Percentiles rank a stretch among this genome's conserved stretches.
phyloP scores from a whole-genome alignment of 2,113 vertebrate genomes.

The Bungarus multicinctus region DNA sequence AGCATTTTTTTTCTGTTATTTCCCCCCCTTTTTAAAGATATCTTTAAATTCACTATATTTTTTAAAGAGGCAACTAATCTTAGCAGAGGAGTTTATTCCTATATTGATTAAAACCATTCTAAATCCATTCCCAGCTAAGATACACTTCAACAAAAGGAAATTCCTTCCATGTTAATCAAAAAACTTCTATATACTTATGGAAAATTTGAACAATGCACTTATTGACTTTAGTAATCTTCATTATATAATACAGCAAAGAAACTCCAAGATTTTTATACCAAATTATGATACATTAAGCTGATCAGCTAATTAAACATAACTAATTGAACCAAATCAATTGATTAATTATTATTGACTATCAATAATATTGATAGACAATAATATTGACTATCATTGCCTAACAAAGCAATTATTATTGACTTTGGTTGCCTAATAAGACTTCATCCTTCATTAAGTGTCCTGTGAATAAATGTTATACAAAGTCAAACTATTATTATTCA shows the following conservation, averaged over 20 bases:
- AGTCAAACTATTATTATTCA: background rate
- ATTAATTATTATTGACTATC: background rate
- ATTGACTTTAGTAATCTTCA: constrained; percentile 14
- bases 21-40: background rate
- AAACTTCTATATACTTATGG: background rate
- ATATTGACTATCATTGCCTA: too few relatives aligned
- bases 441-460: background rate
- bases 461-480: background rate
- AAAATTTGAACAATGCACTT: constrained; percentile 13
- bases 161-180: background rate
- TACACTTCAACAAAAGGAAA: background rate
- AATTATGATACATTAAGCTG: background rate
- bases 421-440: background rate
- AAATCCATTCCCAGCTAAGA: background rate
- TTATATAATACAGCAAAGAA: constrained; percentile 18
- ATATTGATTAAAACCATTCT: background rate
- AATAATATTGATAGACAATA: too few relatives aligned
- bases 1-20: background rate
- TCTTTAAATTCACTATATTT: background rate
- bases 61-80: background rate
- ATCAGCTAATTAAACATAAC: too few relatives aligned
- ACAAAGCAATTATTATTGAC: too few relatives aligned
- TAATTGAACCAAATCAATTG: background rate
- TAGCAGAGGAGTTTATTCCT: constrained; percentile 1
- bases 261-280: background rate